Percentiles rank a stretch among this genome's conserved stretches.
phyloP scores from a whole-genome alignment of 2,797 vertebrate genomes.

The Perodicticus potto region DNA sequence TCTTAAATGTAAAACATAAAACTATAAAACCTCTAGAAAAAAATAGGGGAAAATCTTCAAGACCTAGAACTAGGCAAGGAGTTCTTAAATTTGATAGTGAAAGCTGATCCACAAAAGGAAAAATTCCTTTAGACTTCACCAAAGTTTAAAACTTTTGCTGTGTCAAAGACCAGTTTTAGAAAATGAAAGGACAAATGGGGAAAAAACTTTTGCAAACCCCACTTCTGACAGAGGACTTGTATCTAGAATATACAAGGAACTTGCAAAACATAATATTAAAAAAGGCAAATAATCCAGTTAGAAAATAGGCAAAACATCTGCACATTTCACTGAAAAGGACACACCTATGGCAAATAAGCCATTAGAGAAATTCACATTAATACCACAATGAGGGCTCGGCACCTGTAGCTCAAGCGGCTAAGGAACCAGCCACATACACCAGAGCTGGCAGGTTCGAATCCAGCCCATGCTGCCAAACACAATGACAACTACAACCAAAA shows the following conservation, averaged over 20 bases:
- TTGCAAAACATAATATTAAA: neutral
- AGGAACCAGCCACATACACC: no score
- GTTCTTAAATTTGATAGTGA: neutral
- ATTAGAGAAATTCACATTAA: neutral
- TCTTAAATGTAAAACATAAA: neutral
- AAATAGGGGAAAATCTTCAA: neutral
- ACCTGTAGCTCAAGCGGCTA: neutral
- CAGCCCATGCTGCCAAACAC: no score
- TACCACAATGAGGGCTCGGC: neutral
- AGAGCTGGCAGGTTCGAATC: no score
- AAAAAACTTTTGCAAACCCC: slow-evolving; percentile 44
- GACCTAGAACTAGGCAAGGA: neutral
- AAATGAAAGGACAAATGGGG: neutral
- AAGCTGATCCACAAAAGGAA: neutral
- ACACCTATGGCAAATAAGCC: neutral
- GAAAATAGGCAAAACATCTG: neutral
- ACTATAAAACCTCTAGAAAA: neutral
- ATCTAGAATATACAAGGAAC: neutral
- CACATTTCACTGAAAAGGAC: neutral
- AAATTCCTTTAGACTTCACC: neutral
- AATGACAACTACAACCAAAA: no score
- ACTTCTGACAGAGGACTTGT: neutral
- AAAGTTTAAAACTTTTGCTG: slow-evolving; percentile 27
- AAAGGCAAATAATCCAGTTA: neutral
- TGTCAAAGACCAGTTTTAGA: slow-evolving; percentile 12